A percentile compares a stretch with the other conserved stretches of the same genome.
phyloP scores from a whole-genome alignment of 2,113 vertebrate species.

The Myrmecobius fasciatus region DNA sequence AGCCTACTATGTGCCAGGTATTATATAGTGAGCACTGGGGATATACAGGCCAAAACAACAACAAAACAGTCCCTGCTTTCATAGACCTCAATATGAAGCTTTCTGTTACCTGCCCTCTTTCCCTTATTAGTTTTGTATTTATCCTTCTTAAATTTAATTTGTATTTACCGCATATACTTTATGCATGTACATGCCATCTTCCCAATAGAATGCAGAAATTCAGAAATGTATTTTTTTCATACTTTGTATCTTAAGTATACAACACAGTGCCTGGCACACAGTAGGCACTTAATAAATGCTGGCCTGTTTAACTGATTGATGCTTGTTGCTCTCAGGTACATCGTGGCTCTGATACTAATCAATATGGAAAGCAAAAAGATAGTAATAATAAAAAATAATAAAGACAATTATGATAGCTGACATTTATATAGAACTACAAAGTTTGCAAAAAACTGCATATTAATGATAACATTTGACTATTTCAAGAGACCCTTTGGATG shows the following conservation, averaged over 20 bases:
- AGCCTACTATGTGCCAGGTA: no score
- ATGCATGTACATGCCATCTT: background rate
- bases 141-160: background rate
- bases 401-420: background rate
- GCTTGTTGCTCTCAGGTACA: background rate
- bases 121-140: background rate
- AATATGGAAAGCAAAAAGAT: background rate
- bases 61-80: background rate
- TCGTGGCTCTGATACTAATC: background rate
- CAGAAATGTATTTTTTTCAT: background rate
- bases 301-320: background rate
- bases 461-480: background rate
- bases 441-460: background rate
- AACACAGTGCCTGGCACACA: background rate
- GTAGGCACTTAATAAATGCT: background rate
- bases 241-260: background rate
- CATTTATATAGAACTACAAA: background rate
- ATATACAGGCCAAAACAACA: background rate
- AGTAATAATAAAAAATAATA: background rate
- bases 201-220: background rate
- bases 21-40: no score
- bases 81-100: background rate
- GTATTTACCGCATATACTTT: background rate
- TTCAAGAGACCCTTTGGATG: background rate
- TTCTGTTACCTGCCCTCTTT: background rate